These are phyloP conservation scores for Pammene fasciana DNA, from an alignment of 2,888 invertebrate genomes.

Conservation along the genomic window DNA sequence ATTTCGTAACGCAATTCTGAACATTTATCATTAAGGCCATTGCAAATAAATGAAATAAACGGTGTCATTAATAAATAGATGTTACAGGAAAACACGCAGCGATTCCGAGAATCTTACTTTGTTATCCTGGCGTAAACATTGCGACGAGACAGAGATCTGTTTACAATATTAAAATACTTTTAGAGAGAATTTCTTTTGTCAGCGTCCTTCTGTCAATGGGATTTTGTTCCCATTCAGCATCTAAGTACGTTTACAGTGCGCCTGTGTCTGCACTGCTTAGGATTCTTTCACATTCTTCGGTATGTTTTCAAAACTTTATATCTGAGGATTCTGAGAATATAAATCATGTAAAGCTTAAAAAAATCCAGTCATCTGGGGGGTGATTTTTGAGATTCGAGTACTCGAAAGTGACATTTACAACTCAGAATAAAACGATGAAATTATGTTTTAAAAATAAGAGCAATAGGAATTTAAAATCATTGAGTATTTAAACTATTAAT, in stretches of 20 bases:
- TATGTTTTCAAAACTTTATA: background rate
- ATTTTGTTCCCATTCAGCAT: conserved; percentile 18
- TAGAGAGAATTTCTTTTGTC: conserved; percentile 33
- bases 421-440: too few species aligned
- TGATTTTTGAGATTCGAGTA: too few species aligned
- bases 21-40: conserved; percentile 9
- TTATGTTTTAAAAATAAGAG: too few species aligned
- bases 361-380: too few species aligned
- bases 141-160: conserved; percentile 28
- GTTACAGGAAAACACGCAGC: conserved; percentile 19
- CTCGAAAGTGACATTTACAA: too few species aligned
- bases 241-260: conserved; percentile 27
- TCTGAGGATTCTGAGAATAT: too few species aligned
- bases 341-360: too few species aligned
- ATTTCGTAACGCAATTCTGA: background rate
- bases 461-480: too few species aligned
- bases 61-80: conserved; percentile 26
- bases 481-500: too few species aligned
- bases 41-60: conserved; percentile 26
- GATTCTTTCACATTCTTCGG: background rate
- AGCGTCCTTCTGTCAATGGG: conserved; percentile 26
- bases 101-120: conserved; percentile 31
- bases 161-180: conserved; percentile 41
- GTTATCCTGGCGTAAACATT: conserved; percentile 30
- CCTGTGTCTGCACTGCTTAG: conserved; percentile 42